phyloP scores from a whole-genome alignment of 2,888 invertebrate species.

The Pachycephus smyrnensis region DNA sequence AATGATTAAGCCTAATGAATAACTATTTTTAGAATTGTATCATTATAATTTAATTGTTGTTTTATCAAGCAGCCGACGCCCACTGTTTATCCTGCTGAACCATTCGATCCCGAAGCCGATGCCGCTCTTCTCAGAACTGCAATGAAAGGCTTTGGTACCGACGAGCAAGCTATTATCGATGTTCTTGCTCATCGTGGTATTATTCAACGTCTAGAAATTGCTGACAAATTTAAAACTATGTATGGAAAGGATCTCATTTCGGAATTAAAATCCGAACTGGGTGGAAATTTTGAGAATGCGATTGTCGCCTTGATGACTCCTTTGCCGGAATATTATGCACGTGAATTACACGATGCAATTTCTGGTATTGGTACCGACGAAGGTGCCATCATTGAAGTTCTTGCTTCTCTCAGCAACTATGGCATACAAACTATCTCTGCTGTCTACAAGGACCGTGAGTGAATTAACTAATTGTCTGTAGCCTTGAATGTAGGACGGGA shows the following conservation, averaged over 20 bases:
- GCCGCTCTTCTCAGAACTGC: slow-evolving; percentile 86
- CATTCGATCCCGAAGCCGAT: slow-evolving; percentile 84
- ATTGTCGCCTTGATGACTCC: slow-evolving; percentile 88
- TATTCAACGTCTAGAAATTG: slow-evolving; percentile 86
- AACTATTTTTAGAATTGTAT: background rate
- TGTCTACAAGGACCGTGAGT: slow-evolving; percentile 82
- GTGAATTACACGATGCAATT: slow-evolving; percentile 86
- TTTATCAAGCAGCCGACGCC: slow-evolving; percentile 74
- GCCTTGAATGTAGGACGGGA: slow-evolving; percentile 1
- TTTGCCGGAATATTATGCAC: slow-evolving; percentile 85
- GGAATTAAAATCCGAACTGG: slow-evolving; percentile 89
- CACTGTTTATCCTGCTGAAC: slow-evolving; percentile 80
- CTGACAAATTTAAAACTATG: slow-evolving; percentile 83
- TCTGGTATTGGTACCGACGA: slow-evolving; percentile 75
- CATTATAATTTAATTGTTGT: slow-evolving; percentile 9
- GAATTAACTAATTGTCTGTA: background rate
- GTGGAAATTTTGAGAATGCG: slow-evolving; percentile 88
- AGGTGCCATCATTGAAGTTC: slow-evolving; percentile 87
- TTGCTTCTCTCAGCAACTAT: slow-evolving; percentile 88
- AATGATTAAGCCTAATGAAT: too few species aligned
- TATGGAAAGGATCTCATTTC: slow-evolving; percentile 89
- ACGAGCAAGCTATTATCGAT: slow-evolving; percentile 89
- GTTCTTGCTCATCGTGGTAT: slow-evolving; percentile 86
- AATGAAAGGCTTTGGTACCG: slow-evolving; percentile 94
- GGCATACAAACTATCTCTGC: slow-evolving; percentile 85